Evolutionary conservation across 64 coral and sea anemone species (phyloP).

Genomic region (Stichodactyla helianthus): DNA sequence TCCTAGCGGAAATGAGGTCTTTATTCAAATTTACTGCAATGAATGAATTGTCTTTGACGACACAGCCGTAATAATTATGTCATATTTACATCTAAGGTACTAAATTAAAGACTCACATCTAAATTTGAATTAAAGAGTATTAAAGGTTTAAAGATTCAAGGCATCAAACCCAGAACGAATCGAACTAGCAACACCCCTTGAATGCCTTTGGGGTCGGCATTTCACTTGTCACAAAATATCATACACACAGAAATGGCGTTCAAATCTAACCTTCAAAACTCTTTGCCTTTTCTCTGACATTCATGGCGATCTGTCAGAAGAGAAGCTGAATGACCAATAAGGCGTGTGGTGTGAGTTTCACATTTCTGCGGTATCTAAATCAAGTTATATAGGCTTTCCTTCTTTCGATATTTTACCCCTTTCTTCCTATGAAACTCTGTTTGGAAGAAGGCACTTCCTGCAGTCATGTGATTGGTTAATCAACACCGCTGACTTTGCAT

Average conservation of each 20-base stretch:
- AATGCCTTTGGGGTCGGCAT: not conserved
- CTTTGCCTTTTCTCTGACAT: conserved; percentile 25
- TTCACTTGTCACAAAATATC: not conserved
- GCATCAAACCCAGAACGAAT: not conserved
- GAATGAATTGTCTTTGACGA: not conserved
- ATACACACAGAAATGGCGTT: no score
- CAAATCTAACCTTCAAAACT: conserved; percentile 17
- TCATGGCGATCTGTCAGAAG: not conserved
- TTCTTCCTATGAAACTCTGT: not conserved
- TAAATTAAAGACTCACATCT: not conserved
- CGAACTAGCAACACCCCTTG: not conserved
- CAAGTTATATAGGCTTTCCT: not conserved
- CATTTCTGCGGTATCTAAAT: not conserved
- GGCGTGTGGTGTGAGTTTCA: not conserved
- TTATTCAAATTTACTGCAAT: not conserved
- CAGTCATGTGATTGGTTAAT: conserved; percentile 21
- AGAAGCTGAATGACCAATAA: not conserved
- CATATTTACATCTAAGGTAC: not conserved
- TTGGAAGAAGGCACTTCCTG: conserved; percentile 1
- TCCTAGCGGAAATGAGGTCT: not conserved
- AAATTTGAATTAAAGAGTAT: not conserved
- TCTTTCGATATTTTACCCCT: not conserved
- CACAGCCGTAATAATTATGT: not conserved
- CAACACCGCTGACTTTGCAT: conserved; percentile 2
- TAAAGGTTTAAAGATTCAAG: not conserved